Base-by-base conservation (phyloP, 2,113 vertebrate genomes). In the Bubo bubo region DNA sequence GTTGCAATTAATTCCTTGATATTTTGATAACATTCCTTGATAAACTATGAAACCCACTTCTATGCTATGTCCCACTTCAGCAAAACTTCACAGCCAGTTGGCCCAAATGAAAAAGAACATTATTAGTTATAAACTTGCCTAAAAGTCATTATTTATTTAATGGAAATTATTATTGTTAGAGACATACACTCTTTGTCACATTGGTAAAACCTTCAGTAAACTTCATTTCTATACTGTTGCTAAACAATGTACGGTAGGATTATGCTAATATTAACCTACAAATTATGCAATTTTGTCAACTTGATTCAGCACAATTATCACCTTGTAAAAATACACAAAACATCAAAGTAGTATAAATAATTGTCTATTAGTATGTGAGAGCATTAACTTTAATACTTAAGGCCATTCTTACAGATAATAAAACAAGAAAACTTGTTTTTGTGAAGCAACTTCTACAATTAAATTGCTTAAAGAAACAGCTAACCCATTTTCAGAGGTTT, bases 241-340 rank as follows among this genome's bases (percentile, higher is more conserved):
- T 94, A 82, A 97, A 97, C 52, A 91, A 73, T 55, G 43, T 60
- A 91, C 77, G 81, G 80, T 56, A 93, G 75, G 88, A 94, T 97
- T 98, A 98, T 98, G 95, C 92, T 97, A 98, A 98, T 98, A 95
- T 95, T 97, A 98, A 96, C 96, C 95, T 97, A 97, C 76, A 97
- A 97, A 98, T 97, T 97, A 98, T 87, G 53, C 97, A 94, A 47
- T 94, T 97, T 96, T 96, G 94, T 93, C 88, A 90, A 63, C 90
- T 98, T 96, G 85, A 97, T 97, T 97, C 96, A 97, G 94, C 91
- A 97, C 80, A 97, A 97, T 98, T 98, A 98, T 56, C 90, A 97
- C 92, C 87, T 87, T 97, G 70, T 86, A 96, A 97, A 97, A 97
- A 96, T 91, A 92, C 27, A 83, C 60, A 94, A 97, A 97, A 97